These are phyloP conservation scores for Caenorhabditis zanzibari DNA, from an alignment of 2,888 invertebrate species.

Conservation along the genomic window DNA sequence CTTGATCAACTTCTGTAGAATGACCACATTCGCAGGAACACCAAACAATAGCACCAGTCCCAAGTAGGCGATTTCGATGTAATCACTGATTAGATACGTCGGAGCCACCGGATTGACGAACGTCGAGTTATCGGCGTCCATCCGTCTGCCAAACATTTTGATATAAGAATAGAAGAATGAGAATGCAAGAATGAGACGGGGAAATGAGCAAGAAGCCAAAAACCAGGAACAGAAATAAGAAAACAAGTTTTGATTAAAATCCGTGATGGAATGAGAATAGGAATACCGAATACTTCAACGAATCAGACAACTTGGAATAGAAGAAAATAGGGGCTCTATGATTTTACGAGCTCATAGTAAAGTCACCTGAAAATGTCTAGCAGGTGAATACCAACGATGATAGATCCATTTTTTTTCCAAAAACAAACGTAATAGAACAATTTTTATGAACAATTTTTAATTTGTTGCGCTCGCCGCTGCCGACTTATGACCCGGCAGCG, in stretches of 20 bases:
- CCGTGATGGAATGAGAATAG: constrained; percentile 36
- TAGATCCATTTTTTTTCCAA: neutral
- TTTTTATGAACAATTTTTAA: no score
- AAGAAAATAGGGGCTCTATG: neutral
- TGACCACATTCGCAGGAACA: constrained; percentile 77
- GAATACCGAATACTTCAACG: constrained; percentile 20
- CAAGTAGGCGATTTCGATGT: constrained; percentile 81
- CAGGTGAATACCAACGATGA: constrained; percentile 16
- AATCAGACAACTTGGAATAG: neutral
- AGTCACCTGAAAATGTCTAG: neutral
- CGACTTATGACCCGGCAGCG: no score
- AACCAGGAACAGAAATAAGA: constrained; percentile 25
- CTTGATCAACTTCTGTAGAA: constrained; percentile 74
- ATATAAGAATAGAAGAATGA: constrained; percentile 14
- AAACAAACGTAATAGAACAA: no score
- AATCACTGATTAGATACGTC: constrained; percentile 78
- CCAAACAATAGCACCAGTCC: constrained; percentile 77
- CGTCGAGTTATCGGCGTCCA: constrained; percentile 52
- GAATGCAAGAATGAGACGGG: neutral
- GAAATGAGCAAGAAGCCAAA: constrained; percentile 33
- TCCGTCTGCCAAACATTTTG: constrained; percentile 52
- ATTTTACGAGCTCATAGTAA: neutral
- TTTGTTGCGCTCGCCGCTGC: no score
- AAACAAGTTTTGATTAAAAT: constrained; percentile 58
- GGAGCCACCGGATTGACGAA: constrained; percentile 60